Evolutionary conservation across 2,113 vertebrate species (phyloP).

Genomic region (Urocolius indicus): DNA sequence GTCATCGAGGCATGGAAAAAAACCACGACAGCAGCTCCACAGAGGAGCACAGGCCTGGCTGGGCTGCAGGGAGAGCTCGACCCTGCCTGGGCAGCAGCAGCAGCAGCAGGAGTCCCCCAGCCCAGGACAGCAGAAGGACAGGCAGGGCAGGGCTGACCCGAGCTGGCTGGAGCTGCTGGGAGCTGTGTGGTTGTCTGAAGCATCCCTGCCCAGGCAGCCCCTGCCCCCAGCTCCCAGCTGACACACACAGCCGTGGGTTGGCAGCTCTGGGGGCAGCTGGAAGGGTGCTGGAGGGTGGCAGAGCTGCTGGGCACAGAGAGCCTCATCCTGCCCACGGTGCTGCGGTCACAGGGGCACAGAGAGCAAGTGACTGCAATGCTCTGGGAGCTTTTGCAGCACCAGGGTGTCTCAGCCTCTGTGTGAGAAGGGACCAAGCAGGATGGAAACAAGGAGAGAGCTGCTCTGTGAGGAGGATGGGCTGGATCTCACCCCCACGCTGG

Average conservation of each 20-base stretch:
- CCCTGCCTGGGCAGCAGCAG: not conserved
- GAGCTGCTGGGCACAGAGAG: not conserved
- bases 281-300: not conserved
- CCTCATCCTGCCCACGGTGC: not conserved
- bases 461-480: not conserved
- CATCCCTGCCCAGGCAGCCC: not conserved
- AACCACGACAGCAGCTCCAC: not conserved
- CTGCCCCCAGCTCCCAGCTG: not conserved
- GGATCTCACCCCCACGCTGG: not conserved
- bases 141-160: not conserved
- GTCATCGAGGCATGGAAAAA: not conserved
- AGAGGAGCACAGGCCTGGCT: not conserved
- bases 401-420: rapidly evolving
- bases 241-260: not conserved
- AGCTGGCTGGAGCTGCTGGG: not conserved
- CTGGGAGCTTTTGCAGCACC: not conserved
- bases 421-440: not conserved
- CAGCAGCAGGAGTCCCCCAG: rapidly evolving
- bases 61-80: not conserved
- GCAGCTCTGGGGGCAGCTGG: not conserved
- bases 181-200: not conserved
- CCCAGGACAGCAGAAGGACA: not conserved
- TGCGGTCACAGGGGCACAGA: not conserved
- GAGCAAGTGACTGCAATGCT: rapidly evolving
- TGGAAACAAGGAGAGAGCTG: not conserved